These are phyloP conservation scores for Rhaphigaster nebulosa DNA, from an alignment of 2,888 invertebrate genomes.

Conservation along the genomic window DNA sequence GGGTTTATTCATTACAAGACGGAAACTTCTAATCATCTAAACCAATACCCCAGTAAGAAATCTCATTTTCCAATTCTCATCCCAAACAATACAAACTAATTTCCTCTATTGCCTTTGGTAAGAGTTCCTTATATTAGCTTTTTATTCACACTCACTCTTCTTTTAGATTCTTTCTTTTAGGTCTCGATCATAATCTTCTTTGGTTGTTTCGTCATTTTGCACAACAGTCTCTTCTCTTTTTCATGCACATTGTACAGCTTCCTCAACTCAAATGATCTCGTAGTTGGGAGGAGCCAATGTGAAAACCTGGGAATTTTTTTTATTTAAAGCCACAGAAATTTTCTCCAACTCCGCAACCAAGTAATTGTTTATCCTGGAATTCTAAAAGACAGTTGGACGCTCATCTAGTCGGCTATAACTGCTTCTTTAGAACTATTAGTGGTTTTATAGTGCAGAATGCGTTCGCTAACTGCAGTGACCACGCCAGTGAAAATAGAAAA, in stretches of 20 bases:
- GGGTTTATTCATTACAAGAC: no score
- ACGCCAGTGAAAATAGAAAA: background rate
- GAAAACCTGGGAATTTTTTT: background rate
- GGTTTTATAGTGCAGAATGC: background rate
- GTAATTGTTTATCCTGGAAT: background rate
- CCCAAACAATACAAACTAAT: no score
- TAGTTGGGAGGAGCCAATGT: background rate
- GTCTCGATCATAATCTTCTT: background rate
- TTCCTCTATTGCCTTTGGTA: background rate
- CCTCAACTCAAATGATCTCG: background rate
- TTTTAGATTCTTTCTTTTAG: background rate
- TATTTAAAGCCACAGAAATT: background rate
- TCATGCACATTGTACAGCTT: background rate
- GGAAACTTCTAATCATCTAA: background rate
- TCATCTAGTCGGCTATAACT: background rate
- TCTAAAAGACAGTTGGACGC: background rate
- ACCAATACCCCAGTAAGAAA: background rate
- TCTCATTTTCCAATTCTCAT: background rate
- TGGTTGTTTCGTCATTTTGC: background rate
- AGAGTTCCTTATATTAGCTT: background rate
- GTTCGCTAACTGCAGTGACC: background rate
- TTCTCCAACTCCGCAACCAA: background rate
- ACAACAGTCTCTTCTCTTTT: background rate
- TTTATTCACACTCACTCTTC: background rate
- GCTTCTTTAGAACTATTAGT: background rate